Evolutionary conservation across 2,888 invertebrate genomes (phyloP).

Genomic region (Tribolium freemani): DNA sequence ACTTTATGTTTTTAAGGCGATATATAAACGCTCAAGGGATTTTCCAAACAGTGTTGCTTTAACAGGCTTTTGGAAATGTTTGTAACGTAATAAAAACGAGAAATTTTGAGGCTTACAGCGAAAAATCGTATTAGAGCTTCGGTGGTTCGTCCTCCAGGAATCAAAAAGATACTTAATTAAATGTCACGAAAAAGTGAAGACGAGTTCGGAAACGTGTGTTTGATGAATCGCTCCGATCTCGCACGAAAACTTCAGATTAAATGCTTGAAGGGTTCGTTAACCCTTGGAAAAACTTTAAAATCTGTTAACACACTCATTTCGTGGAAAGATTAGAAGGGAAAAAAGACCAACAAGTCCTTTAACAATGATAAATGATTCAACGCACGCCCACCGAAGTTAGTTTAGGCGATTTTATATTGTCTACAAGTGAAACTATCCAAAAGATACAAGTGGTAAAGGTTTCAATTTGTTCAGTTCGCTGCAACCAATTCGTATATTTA

Average conservation of each 20-base stretch:
- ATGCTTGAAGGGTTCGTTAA: neutral
- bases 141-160: neutral
- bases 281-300: neutral
- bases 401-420: conserved; percentile 42
- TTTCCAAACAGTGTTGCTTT: conserved; percentile 34
- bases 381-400: conserved; percentile 40
- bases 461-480: conserved; percentile 37
- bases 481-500: no score
- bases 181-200: conserved; percentile 1
- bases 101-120: conserved; percentile 5
- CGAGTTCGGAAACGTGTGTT: no score
- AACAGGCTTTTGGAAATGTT: conserved; percentile 17
- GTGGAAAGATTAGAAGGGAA: neutral
- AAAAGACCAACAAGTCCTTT: conserved; percentile 23
- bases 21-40: conserved; percentile 40
- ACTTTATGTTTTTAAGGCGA: conserved; percentile 44
- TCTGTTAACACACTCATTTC: neutral
- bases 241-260: neutral
- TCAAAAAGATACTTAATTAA: conserved; percentile 16
- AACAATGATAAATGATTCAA: conserved; percentile 42
- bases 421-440: conserved; percentile 42
- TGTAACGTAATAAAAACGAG: conserved; percentile 30
- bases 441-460: conserved; percentile 35
- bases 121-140: conserved; percentile 13
- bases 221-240: no score